phyloP scores from a whole-genome alignment of 1,140 invertebrate genomes.

The Pseudomyrmex gracilis region DNA sequence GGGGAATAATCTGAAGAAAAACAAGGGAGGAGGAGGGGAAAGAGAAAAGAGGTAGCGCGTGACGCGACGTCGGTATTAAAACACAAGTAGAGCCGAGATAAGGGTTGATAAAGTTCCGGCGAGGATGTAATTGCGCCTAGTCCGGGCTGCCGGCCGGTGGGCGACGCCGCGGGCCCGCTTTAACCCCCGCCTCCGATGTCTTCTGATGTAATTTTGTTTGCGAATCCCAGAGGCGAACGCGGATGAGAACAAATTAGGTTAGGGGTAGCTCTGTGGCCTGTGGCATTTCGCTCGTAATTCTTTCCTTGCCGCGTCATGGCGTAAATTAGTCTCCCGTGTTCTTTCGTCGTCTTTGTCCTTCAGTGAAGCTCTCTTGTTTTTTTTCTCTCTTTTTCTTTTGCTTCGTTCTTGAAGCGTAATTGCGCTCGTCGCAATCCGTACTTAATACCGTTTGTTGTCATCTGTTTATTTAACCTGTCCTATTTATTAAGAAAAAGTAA shows the following conservation, averaged over 20 bases:
- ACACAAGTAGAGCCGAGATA: slow-evolving; percentile 10
- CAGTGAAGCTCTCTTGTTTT: neutral
- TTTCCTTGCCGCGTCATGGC: slow-evolving; percentile 38
- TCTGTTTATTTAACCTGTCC: slow-evolving; percentile 21
- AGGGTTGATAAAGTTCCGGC: slow-evolving; percentile 36
- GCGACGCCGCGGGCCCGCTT: slow-evolving; percentile 56
- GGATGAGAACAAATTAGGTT: slow-evolving; percentile 80
- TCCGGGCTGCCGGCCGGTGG: neutral
- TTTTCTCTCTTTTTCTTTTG: too few species aligned
- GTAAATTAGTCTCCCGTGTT: slow-evolving; percentile 49
- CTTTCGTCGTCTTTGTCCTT: slow-evolving; percentile 10
- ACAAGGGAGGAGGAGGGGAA: neutral
- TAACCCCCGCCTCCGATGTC: slow-evolving; percentile 53
- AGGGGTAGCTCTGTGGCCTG: slow-evolving; percentile 64
- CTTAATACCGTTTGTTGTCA: slow-evolving; percentile 33
- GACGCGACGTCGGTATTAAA: slow-evolving; percentile 50
- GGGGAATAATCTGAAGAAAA: neutral
- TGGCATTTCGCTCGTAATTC: slow-evolving; percentile 70
- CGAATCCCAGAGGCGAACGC: slow-evolving; percentile 72
- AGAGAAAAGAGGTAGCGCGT: neutral
- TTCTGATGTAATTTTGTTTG: slow-evolving; percentile 81
- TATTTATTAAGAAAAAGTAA: too few species aligned
- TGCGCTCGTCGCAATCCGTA: slow-evolving; percentile 28
- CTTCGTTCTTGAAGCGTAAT: slow-evolving; percentile 27
- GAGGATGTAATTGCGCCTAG: slow-evolving; percentile 37